Base-by-base conservation (phyloP, 2,888 invertebrate species). In the Strigamia crassipes region DNA sequence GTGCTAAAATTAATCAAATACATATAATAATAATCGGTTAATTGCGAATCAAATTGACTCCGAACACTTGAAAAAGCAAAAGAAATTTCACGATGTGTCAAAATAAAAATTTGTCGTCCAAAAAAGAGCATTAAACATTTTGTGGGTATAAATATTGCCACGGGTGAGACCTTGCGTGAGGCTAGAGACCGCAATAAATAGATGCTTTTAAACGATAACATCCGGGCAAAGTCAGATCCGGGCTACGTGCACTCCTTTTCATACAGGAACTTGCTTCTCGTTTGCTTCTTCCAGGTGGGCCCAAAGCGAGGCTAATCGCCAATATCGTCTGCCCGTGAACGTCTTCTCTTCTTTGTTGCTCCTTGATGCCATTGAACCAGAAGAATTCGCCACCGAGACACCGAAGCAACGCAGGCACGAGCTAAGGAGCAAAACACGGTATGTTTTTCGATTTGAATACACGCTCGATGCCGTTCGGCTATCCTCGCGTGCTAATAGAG, bases 281-380 rank as follows among this genome's bases (percentile, higher is more conserved):
- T n/a, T 61, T 61, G 61, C 61, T 61, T 18, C 18, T 23, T 18
- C 61, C 61, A 61, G 61, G 61, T 61, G 61, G 61, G n/a, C 21
- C 21, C 21, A 61, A 61, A 61, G 61, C 61, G 61, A 61, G 61
- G 61, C 61, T 61, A 61, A 61, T 61, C 61, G 61, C 61, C 61
- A 61, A 61, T 23, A 61, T 61, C 61, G 80, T 80, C 80, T 80
- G 80, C 80, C 61, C 80, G 51, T 51, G 18, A 80, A 80, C 80
- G 80, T 79, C 79, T 61, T 61, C 61, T 61, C 61, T 61, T 78
- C 78, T 80, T 80, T 80, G 80, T 80, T 80, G 80, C 80, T 80
- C 80, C 80, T 80, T 80, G 80, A 80, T 80, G 80, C 80, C 80
- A 56, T 80, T 80, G 80, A 80, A 80, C 80, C 61, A 42, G 46